phyloP scores from a whole-genome alignment of 2,797 vertebrate species.

The Gallirallus australis region DNA sequence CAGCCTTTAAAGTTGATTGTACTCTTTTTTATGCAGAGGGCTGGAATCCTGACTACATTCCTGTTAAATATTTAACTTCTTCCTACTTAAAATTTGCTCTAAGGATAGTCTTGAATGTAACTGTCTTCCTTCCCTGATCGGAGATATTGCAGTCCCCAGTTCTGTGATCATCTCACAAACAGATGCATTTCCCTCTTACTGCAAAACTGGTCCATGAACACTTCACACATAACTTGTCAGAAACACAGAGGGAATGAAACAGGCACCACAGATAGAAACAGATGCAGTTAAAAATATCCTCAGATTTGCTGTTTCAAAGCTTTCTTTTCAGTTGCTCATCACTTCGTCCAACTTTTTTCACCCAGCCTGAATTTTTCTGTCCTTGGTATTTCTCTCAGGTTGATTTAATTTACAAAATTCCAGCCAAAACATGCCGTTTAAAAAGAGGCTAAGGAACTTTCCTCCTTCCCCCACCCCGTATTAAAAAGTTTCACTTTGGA shows the following conservation, averaged over 20 bases:
- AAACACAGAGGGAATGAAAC: neutral
- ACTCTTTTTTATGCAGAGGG: neutral
- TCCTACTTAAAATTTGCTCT: neutral
- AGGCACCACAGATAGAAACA: neutral
- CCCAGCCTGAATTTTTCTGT: neutral
- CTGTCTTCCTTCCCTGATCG: neutral
- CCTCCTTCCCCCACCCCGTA: accelerated
- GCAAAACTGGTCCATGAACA: neutral
- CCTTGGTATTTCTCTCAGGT: neutral
- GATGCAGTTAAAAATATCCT: neutral
- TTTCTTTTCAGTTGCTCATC: constrained; percentile 1
- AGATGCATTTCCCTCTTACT: neutral
- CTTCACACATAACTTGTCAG: neutral
- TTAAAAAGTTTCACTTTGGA: neutral
- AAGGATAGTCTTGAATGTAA: neutral
- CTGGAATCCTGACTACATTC: neutral
- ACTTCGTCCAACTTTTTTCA: neutral
- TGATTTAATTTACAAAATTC: neutral
- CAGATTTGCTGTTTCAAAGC: neutral
- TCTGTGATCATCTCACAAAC: neutral
- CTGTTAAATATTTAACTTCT: neutral
- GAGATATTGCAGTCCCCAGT: neutral
- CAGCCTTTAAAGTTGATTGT: neutral
- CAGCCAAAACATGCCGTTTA: neutral
- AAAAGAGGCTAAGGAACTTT: neutral